Percentiles rank a stretch among this genome's conserved stretches.
phyloP scores from a whole-genome alignment of 1,140 invertebrate genomes.

The Drosophila willistoni region DNA sequence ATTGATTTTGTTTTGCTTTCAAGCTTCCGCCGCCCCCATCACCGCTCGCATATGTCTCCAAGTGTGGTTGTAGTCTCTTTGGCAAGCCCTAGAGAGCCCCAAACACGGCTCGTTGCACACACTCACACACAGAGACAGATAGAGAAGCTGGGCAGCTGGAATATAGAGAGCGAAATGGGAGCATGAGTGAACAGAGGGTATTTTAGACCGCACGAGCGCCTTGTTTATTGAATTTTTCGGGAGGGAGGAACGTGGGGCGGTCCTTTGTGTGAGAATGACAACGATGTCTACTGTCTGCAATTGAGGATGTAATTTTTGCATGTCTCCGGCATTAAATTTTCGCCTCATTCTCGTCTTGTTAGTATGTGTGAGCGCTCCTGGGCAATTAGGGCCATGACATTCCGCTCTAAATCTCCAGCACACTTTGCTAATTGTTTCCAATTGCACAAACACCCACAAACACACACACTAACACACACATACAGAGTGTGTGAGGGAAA shows the following conservation, averaged over 20 bases:
- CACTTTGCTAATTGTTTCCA: conserved; percentile 79
- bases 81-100: conserved; percentile 32
- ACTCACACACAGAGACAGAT: neutral
- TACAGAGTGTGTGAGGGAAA: conserved; percentile 1
- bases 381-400: conserved; percentile 78
- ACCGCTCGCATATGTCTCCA: conserved; percentile 31
- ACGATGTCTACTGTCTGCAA: conserved; percentile 52
- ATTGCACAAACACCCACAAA: conserved; percentile 58
- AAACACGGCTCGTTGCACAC: conserved; percentile 48
- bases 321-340: conserved; percentile 79
- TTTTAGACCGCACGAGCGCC: conserved; percentile 63
- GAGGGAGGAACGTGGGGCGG: conserved; percentile 16
- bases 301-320: conserved; percentile 80
- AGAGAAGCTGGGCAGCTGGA: neutral
- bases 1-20: conserved; percentile 73
- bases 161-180: neutral
- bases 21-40: neutral
- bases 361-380: conserved; percentile 40
- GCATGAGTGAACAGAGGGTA: conserved; percentile 8
- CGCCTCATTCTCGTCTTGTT: conserved; percentile 26
- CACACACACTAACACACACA: neutral
- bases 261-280: conserved; percentile 53
- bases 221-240: conserved; percentile 73
- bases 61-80: conserved; percentile 13
- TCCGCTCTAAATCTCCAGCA: conserved; percentile 78